Evolutionary conservation across 2,113 vertebrate species (phyloP), one percentile per base, ranked within the genome.

Genomic region (Solea solea): DNA sequence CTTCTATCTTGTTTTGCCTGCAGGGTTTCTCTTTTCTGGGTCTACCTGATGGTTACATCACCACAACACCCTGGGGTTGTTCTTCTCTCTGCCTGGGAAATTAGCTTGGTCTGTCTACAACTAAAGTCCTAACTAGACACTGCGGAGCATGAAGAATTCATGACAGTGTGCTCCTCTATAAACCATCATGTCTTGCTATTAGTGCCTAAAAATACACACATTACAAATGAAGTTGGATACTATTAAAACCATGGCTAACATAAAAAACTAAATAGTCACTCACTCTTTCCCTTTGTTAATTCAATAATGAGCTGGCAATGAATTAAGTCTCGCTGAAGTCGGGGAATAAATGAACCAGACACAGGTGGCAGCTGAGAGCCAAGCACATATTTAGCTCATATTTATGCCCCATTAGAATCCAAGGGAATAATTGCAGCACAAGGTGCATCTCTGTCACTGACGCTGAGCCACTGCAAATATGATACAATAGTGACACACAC

Each of bases 41-140:
- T n/a, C 49, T 62, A 76, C 74, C 68, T 69, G 53, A 50, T 59
- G 44, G 64, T 80, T 70, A 67, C 46, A 80, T 81, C 74, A 74
- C 52, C 44, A 44, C 28, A 50, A 34, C 7, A 51, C 64, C 60
- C 55, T 48, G 9, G 51, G 72, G 69, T 70, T 69, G 46, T 72
- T 80, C 48, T 64, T 68, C 64, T 73, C 50, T 28, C 52, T 62
- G 60, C 44, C 58, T 39, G 15, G n/a, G 61, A 41, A 77, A 76
- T 76, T 65, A 48, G 27, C 49, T 69, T 34, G 41, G 11, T 59
- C 50, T 54, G 58, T 40, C 58, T 6, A 16, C 21, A 39, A 44
- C 16, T 44, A 59, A 44, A 61, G 21, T 46, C 58, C 58, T 61
- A 15, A 46, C 58, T 7, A 28, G 58, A 46, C 21, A 9, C 16